Evolutionary conservation across 1,140 invertebrate species (phyloP).

Genomic region (Antheraea mylitta): DNA sequence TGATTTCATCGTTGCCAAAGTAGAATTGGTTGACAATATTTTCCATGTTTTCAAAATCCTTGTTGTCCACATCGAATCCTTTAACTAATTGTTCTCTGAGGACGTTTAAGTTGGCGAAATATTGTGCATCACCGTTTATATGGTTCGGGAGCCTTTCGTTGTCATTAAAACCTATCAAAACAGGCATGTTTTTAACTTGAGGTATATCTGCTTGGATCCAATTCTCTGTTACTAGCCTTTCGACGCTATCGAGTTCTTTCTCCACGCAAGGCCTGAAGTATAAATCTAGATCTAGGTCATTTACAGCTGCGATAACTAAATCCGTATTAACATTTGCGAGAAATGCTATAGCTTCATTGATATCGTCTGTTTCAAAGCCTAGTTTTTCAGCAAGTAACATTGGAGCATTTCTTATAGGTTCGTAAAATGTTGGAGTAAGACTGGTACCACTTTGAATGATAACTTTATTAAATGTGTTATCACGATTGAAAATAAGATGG

Average conservation of each 20-base stretch:
- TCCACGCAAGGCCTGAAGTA: constrained; percentile 25
- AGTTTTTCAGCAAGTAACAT: constrained; percentile 23
- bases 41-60: neutral
- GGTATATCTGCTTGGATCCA: constrained; percentile 21
- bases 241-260: constrained; percentile 22
- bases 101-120: neutral
- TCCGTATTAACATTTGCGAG: constrained; percentile 14
- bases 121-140: neutral
- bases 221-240: constrained; percentile 21
- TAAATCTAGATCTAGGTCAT: constrained; percentile 11
- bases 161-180: constrained; percentile 25
- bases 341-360: constrained; percentile 18
- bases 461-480: constrained; percentile 24
- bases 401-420: constrained; percentile 17
- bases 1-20: neutral
- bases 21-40: neutral
- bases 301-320: constrained; percentile 8
- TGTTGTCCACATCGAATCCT: neutral
- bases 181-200: constrained; percentile 14
- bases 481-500: constrained; percentile 25
- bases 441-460: constrained; percentile 30
- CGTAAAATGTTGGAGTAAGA: constrained; percentile 13
- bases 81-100: too few relatives aligned
- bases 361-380: constrained; percentile 22
- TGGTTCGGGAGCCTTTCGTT: constrained; percentile 22